phyloP scores from a whole-genome alignment of 2,888 invertebrate genomes.

The Corythucha ciliata region DNA sequence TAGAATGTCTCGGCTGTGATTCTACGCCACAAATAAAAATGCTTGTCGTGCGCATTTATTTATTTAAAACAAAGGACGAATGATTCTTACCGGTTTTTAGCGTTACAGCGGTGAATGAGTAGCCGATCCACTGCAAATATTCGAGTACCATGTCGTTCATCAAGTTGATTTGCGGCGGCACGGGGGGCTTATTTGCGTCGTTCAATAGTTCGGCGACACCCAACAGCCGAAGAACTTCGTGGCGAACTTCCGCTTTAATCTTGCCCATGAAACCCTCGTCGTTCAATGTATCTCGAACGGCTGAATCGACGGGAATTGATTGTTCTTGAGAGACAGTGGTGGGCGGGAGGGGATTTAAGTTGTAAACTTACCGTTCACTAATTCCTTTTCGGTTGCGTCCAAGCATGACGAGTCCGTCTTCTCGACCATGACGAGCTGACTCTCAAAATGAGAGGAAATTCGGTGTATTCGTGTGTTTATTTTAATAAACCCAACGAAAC shows the following conservation, averaged over 20 bases:
- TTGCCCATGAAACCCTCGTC: conserved; percentile 18
- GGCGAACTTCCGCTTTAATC: conserved; percentile 20
- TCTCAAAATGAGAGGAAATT: too few relatives aligned
- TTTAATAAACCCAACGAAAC: too few relatives aligned
- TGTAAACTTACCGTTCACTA: too few relatives aligned
- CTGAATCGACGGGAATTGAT: background rate
- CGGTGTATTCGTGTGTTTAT: too few relatives aligned
- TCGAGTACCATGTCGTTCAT: conserved; percentile 58
- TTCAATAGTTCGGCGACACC: conserved; percentile 17
- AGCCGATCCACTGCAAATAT: conserved; percentile 61
- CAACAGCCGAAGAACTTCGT: conserved; percentile 21
- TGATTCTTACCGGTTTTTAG: conserved; percentile 44
- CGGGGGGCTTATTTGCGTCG: conserved; percentile 12
- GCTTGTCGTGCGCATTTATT: too few relatives aligned
- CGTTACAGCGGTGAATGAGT: conserved; percentile 52
- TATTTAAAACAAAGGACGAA: background rate
- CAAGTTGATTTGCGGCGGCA: conserved; percentile 37
- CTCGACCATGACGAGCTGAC: too few relatives aligned
- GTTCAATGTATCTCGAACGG: conserved; percentile 7
- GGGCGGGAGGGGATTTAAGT: too few relatives aligned
- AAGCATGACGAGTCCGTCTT: too few relatives aligned
- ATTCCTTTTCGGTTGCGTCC: too few relatives aligned
- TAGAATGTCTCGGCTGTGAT: background rate
- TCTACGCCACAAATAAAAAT: background rate
- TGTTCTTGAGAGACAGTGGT: too few relatives aligned